These are phyloP conservation scores for Luperina testacea DNA, from an alignment of 2,888 invertebrate genomes.

Conservation along the genomic window DNA sequence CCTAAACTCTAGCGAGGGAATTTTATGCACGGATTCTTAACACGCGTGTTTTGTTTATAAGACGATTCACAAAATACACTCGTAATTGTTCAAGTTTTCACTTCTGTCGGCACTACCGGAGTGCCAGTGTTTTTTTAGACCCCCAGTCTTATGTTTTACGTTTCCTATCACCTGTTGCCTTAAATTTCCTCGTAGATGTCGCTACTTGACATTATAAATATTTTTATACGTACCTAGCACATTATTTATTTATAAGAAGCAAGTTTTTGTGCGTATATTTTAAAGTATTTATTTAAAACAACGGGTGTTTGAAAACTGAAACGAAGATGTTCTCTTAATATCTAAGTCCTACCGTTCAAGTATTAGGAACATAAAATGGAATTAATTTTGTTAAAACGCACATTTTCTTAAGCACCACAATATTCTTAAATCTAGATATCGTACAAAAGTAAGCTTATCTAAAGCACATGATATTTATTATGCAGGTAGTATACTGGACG, in stretches of 20 bases:
- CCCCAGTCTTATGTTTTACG: slow-evolving; percentile 40
- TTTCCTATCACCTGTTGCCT: slow-evolving; percentile 33
- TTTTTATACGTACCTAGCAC: no score
- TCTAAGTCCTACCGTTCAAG: slow-evolving; percentile 45
- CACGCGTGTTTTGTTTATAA: no score
- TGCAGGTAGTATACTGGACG: not conserved
- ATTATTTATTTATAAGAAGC: not conserved
- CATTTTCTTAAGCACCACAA: slow-evolving; percentile 63
- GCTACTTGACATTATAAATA: not conserved
- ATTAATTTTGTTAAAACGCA: slow-evolving; percentile 58
- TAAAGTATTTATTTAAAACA: not conserved
- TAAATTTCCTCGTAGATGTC: slow-evolving; percentile 13
- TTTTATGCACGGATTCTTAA: no score
- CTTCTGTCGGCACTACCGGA: no score
- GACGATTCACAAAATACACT: no score
- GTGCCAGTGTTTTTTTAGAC: no score
- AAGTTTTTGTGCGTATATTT: not conserved
- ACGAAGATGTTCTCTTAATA: slow-evolving; percentile 30
- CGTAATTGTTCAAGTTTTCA: no score
- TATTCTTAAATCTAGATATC: slow-evolving; percentile 56
- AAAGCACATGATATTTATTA: slow-evolving; percentile 28
- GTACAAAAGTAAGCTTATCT: slow-evolving; percentile 52
- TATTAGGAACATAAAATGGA: slow-evolving; percentile 63
- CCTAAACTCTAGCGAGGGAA: no score
- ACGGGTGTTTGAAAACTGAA: slow-evolving; percentile 23